Conservation (phyloP, 2,113 vertebrate species). For the Lophius piscatorius region DNA sequence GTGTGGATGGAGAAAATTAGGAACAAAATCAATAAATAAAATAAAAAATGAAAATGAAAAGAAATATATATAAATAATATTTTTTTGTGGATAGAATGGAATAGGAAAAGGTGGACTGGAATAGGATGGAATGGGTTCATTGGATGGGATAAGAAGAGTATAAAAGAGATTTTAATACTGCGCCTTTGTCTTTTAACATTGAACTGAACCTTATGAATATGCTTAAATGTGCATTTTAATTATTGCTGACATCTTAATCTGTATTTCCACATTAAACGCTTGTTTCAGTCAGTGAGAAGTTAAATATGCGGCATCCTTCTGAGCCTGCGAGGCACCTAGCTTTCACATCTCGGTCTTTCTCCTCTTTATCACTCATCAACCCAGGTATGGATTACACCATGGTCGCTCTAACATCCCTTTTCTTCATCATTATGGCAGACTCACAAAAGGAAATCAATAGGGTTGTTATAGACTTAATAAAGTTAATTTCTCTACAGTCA, state of each 20-base stretch:
- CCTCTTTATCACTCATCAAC: conserved; percentile 28
- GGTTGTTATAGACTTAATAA: conserved; percentile 65
- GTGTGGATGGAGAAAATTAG: too few relatives aligned
- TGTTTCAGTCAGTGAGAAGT: not conserved
- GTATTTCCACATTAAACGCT: conserved; percentile 28
- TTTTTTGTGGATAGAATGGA: too few relatives aligned
- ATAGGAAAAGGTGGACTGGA: too few relatives aligned
- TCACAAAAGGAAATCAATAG: conserved; percentile 57
- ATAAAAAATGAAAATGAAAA: too few relatives aligned
- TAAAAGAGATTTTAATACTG: not conserved
- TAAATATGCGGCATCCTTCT: not conserved
- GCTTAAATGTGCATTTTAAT: not conserved
- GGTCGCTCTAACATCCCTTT: conserved; percentile 33
- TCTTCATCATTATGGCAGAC: conserved; percentile 60
- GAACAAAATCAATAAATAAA: too few relatives aligned
- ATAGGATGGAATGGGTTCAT: too few relatives aligned
- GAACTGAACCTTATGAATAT: not conserved
- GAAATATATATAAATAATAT: too few relatives aligned
- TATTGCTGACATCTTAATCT: conserved; percentile 4
- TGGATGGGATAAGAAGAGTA: too few relatives aligned
- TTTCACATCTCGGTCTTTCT: conserved; percentile 18
- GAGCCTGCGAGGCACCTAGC: not conserved
- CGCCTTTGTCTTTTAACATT: not conserved
- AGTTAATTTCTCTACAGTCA: conserved; percentile 50
- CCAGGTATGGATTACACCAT: conserved; percentile 22